These are phyloP conservation scores for Drosophila takahashii DNA, from an alignment of 1,140 invertebrate genomes.

Conservation along the genomic window DNA sequence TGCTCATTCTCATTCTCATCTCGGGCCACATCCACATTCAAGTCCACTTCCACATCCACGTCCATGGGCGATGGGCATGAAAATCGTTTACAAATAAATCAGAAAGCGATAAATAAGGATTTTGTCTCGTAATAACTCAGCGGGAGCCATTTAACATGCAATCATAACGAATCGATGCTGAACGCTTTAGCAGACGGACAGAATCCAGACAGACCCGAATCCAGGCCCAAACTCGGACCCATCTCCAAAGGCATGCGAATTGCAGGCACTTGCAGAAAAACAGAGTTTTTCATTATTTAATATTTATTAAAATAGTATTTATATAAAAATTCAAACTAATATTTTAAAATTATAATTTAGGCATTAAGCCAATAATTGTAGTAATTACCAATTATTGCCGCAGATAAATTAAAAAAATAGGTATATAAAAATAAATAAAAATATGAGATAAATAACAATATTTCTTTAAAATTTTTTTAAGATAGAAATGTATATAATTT, in stretches of 20 bases:
- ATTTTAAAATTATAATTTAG: too few species aligned
- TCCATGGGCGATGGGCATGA: slow-evolving; percentile 59
- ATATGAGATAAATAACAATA: too few species aligned
- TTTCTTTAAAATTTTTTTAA: too few species aligned
- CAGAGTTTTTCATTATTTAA: not conserved
- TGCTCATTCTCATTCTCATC: slow-evolving; percentile 5
- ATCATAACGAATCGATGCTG: slow-evolving; percentile 84
- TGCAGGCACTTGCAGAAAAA: slow-evolving; percentile 6
- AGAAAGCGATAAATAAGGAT: slow-evolving; percentile 85
- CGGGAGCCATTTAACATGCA: slow-evolving; percentile 85
- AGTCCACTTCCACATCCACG: slow-evolving; percentile 17
- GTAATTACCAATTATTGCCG: too few species aligned
- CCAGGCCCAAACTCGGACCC: slow-evolving; percentile 6
- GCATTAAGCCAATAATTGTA: too few species aligned
- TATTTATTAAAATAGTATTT: not conserved
- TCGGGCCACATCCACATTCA: slow-evolving; percentile 7
- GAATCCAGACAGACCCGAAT: slow-evolving; percentile 29
- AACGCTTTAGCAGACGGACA: slow-evolving; percentile 71
- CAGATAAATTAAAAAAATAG: too few species aligned
- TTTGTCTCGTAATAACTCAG: slow-evolving; percentile 85
- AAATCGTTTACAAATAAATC: slow-evolving; percentile 85
- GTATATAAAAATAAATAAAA: too few species aligned
- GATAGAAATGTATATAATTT: too few species aligned
- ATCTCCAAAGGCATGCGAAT: slow-evolving; percentile 18
- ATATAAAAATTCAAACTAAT: too few species aligned